phyloP scores from a whole-genome alignment of 2,888 invertebrate genomes.

The Hirtodrosophila confusa region DNA sequence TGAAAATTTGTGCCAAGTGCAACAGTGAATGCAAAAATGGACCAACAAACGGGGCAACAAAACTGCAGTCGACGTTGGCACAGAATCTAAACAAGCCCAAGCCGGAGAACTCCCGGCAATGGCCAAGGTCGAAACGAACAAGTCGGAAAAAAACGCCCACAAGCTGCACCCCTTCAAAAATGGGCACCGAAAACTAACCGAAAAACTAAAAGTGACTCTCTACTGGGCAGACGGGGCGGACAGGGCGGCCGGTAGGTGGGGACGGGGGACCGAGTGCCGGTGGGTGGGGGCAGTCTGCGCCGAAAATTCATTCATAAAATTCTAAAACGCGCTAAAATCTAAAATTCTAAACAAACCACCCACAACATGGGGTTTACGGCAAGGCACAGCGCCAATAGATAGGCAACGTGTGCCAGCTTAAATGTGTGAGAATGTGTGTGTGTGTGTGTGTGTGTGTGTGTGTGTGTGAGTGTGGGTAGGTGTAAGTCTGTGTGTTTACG shows the following conservation, averaged over 20 bases:
- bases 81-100: conserved; percentile 57
- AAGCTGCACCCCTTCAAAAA: conserved; percentile 30
- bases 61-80: conserved; percentile 46
- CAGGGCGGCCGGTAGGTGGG: no score
- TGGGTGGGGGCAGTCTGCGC: conserved; percentile 41
- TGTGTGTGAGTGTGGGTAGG: neutral
- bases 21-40: conserved; percentile 44
- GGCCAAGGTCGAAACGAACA: conserved; percentile 55
- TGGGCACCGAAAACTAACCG: conserved; percentile 68
- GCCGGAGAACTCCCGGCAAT: conserved; percentile 27
- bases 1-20: conserved; percentile 55
- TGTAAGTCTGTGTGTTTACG: conserved; percentile 17
- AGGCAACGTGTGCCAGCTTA: conserved; percentile 16
- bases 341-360: conserved; percentile 81
- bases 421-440: neutral
- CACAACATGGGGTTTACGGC: conserved; percentile 5
- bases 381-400: conserved; percentile 26
- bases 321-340: conserved; percentile 83
- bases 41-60: conserved; percentile 41
- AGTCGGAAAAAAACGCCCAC: conserved; percentile 49
- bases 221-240: neutral
- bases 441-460: conserved; percentile 6
- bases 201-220: conserved; percentile 74
- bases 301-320: conserved; percentile 83
- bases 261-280: no score